Conservation (phyloP, 2,113 vertebrate species). For the Heterotilapia buettikoferi region DNA sequence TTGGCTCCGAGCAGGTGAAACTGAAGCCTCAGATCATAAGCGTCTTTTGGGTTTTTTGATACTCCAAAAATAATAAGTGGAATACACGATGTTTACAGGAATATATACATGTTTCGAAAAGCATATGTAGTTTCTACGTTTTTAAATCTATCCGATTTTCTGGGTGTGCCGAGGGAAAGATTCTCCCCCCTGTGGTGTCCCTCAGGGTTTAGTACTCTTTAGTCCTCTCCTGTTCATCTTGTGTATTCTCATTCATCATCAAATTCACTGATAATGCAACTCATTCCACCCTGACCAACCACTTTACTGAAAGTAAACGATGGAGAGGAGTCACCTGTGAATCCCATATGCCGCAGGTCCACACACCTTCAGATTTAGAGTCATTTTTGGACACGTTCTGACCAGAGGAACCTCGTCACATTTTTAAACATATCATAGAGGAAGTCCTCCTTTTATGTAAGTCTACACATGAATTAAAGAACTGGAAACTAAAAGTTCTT, state of each 20-base stretch:
- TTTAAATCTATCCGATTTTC: rapidly evolving
- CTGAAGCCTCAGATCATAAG: background rate
- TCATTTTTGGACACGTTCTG: background rate
- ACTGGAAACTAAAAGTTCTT: background rate
- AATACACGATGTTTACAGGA: background rate
- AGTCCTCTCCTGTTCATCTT: background rate
- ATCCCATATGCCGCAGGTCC: background rate
- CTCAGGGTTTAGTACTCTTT: background rate
- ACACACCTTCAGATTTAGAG: background rate
- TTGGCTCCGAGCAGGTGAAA: background rate
- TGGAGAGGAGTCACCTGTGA: background rate
- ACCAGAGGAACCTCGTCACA: background rate
- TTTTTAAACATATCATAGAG: too few relatives aligned
- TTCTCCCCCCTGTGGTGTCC: background rate
- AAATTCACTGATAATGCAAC: background rate
- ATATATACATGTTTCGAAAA: background rate
- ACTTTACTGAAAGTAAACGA: background rate
- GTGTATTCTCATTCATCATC: background rate
- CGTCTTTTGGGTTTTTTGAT: background rate
- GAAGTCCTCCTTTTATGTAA: background rate
- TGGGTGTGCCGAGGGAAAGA: rapidly evolving
- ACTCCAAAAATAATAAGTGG: background rate
- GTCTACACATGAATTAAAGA: background rate
- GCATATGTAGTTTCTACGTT: background rate
- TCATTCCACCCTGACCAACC: background rate